These are phyloP conservation scores for Clunio marinus DNA, from an alignment of 2,888 invertebrate genomes.

Conservation along the genomic window DNA sequence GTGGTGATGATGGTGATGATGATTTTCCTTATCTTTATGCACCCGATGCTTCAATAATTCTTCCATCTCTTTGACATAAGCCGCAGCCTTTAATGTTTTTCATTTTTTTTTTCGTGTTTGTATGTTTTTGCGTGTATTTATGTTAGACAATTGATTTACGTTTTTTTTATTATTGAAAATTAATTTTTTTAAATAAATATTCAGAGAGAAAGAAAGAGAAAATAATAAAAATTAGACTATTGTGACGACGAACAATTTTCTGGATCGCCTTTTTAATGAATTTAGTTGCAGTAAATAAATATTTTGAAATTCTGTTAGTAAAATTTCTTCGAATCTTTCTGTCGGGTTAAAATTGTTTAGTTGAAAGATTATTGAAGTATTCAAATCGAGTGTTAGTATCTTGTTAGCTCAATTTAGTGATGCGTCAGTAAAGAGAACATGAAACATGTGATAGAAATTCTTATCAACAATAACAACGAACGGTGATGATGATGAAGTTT, in stretches of 20 bases:
- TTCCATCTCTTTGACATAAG: conserved; percentile 50
- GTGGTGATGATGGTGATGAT: conserved; percentile 44
- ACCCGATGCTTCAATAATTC: conserved; percentile 46
- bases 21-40: conserved; percentile 43
- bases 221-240: not conserved
- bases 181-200: not conserved
- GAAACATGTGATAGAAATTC: not conserved
- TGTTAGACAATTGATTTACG: not conserved
- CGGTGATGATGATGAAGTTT: not conserved
- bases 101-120: not conserved
- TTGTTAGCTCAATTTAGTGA: no score
- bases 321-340: not conserved
- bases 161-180: not conserved
- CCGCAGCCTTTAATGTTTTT: conserved; percentile 44
- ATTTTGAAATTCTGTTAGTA: not conserved
- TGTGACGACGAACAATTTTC: not conserved
- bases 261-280: not conserved
- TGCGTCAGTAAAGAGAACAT: not conserved
- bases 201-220: conserved; percentile 9
- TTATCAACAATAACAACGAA: not conserved
- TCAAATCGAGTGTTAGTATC: no score
- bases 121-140: not conserved
- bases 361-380: no score
- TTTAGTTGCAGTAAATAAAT: conserved; percentile 11
- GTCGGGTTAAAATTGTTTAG: no score